These are phyloP conservation scores for Adelosebastes latens DNA, from an alignment of 2,797 vertebrate species.

Conservation along the genomic window DNA sequence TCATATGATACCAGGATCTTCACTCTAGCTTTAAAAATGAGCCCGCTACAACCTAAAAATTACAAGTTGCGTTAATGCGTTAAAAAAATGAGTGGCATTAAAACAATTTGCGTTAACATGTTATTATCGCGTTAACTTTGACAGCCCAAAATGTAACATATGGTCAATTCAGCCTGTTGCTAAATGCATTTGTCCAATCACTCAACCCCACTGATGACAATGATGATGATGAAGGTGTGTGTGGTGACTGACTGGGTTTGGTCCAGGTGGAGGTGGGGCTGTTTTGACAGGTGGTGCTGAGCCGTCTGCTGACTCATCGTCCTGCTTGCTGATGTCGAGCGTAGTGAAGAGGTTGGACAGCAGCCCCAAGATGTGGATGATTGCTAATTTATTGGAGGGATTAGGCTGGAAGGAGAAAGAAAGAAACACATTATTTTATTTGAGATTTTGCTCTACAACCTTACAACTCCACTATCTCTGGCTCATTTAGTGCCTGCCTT, in stretches of 20 bases:
- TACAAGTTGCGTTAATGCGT: too few species aligned
- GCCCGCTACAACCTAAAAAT: too few species aligned
- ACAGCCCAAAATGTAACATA: not conserved
- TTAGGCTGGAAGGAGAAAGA: conserved; percentile 87
- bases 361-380: conserved; percentile 97
- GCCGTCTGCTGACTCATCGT: conserved; percentile 91
- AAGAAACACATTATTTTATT: not conserved
- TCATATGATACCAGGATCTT: too few species aligned
- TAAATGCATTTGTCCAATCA: not conserved
- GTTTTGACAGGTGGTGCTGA: conserved; percentile 89
- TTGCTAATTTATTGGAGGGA: conserved; percentile 97
- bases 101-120: too few species aligned
- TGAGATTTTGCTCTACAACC: conserved; percentile 1
- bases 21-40: too few species aligned
- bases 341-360: conserved; percentile 99
- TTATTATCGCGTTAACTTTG: too few species aligned
- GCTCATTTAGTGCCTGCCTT: not conserved
- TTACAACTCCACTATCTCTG: not conserved
- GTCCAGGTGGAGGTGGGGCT: conserved; percentile 90
- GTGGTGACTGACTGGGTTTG: conserved; percentile 92
- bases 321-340: conserved; percentile 96
- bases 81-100: too few species aligned
- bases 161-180: not conserved
- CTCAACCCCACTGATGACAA: not conserved
- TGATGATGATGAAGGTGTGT: not conserved